A percentile compares a stretch with the other conserved stretches of the same genome.
phyloP scores from a whole-genome alignment of 2,888 invertebrate genomes.

The Matsumyia berberina region DNA sequence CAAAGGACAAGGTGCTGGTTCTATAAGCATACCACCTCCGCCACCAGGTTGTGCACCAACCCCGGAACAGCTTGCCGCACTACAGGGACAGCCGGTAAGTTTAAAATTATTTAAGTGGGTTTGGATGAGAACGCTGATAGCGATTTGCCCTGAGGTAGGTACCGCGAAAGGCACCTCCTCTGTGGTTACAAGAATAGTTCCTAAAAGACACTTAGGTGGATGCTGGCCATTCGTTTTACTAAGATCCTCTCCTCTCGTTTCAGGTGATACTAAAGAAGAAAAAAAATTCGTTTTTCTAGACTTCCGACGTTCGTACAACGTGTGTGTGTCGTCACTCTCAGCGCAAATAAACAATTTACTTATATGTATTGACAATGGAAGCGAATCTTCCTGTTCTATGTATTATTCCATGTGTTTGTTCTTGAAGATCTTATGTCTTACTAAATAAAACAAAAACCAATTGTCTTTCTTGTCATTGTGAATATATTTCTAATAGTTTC shows the following conservation, averaged over 20 bases:
- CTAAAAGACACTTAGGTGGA: too few species aligned
- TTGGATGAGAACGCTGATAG: background rate
- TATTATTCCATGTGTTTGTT: constrained; percentile 51
- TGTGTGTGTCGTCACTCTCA: background rate
- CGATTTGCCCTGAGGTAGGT: background rate
- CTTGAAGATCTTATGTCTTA: constrained; percentile 18
- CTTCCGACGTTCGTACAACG: background rate
- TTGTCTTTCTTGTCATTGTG: constrained; percentile 32
- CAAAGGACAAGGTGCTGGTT: constrained; percentile 78
- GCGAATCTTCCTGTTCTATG: constrained; percentile 26
- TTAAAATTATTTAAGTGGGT: background rate
- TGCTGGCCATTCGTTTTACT: too few species aligned
- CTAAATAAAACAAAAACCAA: constrained; percentile 18
- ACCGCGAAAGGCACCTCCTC: too few species aligned
- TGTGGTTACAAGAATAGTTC: too few species aligned
- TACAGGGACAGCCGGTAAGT: constrained; percentile 82
- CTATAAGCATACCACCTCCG: constrained; percentile 82
- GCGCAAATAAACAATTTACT: constrained; percentile 50
- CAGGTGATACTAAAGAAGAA: constrained; percentile 71
- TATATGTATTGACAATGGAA: background rate
- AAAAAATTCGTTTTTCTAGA: constrained; percentile 70
- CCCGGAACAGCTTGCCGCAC: constrained; percentile 82
- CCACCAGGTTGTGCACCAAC: constrained; percentile 83
- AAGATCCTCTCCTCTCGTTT: background rate
- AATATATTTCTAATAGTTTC: constrained; percentile 53